Percentiles rank a stretch among this genome's conserved stretches.
Evolutionary conservation across 1,140 invertebrate genomes (phyloP).

Genomic region (Carposina sasakii): DNA sequence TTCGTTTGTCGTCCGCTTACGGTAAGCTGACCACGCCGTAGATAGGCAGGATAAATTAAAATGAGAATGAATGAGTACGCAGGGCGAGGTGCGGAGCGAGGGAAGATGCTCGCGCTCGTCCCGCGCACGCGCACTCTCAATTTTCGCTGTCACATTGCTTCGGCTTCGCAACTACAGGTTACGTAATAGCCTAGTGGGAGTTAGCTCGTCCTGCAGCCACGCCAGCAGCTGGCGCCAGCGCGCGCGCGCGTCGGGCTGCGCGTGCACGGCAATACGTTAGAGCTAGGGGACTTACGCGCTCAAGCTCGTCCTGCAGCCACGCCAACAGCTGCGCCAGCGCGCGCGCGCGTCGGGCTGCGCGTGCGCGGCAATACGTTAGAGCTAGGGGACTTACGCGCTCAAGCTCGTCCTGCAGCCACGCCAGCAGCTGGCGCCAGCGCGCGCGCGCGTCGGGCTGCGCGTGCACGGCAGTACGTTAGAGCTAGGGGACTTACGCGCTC

Average conservation of each 20-base stretch:
- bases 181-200: too few species aligned
- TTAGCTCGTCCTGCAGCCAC: slow-evolving; percentile 97
- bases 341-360: slow-evolving; percentile 91
- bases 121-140: too few species aligned
- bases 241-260: slow-evolving; percentile 83
- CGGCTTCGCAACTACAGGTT: too few species aligned
- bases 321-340: slow-evolving; percentile 97
- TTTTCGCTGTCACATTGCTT: too few species aligned
- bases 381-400: slow-evolving; percentile 76
- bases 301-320: slow-evolving; percentile 92
- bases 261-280: slow-evolving; percentile 85
- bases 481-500: slow-evolving; percentile 76
- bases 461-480: slow-evolving; percentile 33
- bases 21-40: too few species aligned
- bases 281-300: slow-evolving; percentile 85
- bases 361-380: slow-evolving; percentile 89
- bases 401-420: slow-evolving; percentile 96
- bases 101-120: too few species aligned
- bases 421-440: slow-evolving; percentile 91
- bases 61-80: too few species aligned
- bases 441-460: slow-evolving; percentile 82
- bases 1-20: too few species aligned
- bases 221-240: slow-evolving; percentile 92
- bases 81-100: too few species aligned
- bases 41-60: too few species aligned